phyloP scores from a whole-genome alignment of 2,888 invertebrate species.

The Acrobasis suavella region DNA sequence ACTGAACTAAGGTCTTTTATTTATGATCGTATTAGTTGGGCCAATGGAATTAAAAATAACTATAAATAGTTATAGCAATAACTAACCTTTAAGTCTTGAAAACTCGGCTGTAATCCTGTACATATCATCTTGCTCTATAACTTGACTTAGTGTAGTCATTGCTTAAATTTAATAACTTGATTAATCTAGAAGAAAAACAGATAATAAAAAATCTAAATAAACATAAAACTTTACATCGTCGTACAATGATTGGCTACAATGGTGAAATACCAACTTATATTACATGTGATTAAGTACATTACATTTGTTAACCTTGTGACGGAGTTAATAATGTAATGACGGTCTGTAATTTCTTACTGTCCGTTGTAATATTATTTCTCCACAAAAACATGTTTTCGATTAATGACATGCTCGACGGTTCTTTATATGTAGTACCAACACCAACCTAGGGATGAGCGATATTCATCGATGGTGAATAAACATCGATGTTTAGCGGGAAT shows the following conservation, averaged over 20 bases:
- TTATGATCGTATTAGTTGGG: too few relatives aligned
- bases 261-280: conserved; percentile 3
- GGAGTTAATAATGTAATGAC: conserved; percentile 27
- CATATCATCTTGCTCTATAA: conserved; percentile 67
- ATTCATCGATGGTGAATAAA: too few relatives aligned
- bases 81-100: conserved; percentile 65
- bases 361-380: not conserved
- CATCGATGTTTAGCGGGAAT: too few relatives aligned
- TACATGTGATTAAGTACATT: not conserved
- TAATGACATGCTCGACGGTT: not conserved
- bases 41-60: too few relatives aligned
- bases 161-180: not conserved
- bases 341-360: conserved; percentile 17
- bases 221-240: not conserved
- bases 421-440: not conserved
- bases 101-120: conserved; percentile 67
- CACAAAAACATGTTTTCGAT: conserved; percentile 7
- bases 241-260: not conserved
- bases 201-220: not conserved
- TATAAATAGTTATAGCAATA: not conserved
- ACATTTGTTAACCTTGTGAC: conserved; percentile 35
- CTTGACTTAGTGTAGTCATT: conserved; percentile 62
- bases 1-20: too few relatives aligned
- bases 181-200: not conserved
- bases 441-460: too few relatives aligned